Evolutionary conservation across 2,888 invertebrate species (phyloP), one percentile per base, ranked within the genome.

Genomic region (Operophtera brumata): DNA sequence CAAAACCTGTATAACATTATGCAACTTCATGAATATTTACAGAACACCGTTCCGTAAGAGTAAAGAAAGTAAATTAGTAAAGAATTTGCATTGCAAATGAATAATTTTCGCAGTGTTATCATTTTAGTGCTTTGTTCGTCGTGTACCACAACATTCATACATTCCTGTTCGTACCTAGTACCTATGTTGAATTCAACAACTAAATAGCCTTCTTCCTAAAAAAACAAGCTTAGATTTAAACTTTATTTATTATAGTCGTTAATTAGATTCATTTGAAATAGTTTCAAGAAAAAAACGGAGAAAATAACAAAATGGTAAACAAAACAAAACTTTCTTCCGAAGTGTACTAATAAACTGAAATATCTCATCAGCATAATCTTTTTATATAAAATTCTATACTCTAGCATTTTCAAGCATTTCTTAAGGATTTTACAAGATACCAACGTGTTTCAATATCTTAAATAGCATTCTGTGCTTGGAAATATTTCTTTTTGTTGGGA

Each of bases 391-490:
- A 56, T 56, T 58, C 48, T 43, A 14, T 45, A 37, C 44, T 57
- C 46, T 43, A 47, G 40, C 10, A 37, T 43, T 44, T 50, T 44
- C 26, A 44, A 50, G 50, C 44, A 43, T 54, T 54, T 57, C 56
- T 58, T 56, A 7, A 30, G 30, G 9, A 30, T 30, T 58, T 49
- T 52, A 56, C 56, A 49, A 48, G 56, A 57, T 35, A 48, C 45
- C 49, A 52, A 47, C 49, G 51, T 52, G 49, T 60, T 55, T 46
- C 56, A 47, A 59, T 54, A 50, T 40, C 48, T 44, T 40, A 45
- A 48, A 48, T 54, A 13, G 54, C 44, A 40, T 43, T 45, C 35
- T 11, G 37, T 20, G 37, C 36, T 46, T 11, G 10, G 32, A 37
- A 57, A 54, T 46, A 54, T 49, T 47, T 57, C 42, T 47, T 54